Evolutionary conservation across 1,140 invertebrate genomes (phyloP).

Genomic region (Heliconius hermathena): DNA sequence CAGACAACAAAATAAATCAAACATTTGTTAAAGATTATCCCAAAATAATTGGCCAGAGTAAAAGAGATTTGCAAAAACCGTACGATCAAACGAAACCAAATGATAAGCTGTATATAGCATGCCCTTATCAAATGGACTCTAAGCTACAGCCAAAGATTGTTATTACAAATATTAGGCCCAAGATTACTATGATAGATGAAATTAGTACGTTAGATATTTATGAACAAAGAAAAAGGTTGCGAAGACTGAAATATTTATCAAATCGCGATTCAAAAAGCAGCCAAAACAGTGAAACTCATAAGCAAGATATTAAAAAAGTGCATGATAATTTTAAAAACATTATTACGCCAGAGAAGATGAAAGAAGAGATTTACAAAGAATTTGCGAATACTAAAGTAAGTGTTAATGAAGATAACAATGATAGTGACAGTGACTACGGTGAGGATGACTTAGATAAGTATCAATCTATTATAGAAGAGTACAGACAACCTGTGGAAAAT

Average conservation of each 20-base stretch:
- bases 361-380: constrained; percentile 69
- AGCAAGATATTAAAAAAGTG: constrained; percentile 54
- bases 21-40: constrained; percentile 51
- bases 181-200: constrained; percentile 59
- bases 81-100: constrained; percentile 54
- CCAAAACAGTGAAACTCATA: constrained; percentile 41
- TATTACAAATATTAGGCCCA: constrained; percentile 63
- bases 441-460: constrained; percentile 66
- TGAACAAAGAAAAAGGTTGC: constrained; percentile 65
- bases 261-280: constrained; percentile 54
- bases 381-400: constrained; percentile 56
- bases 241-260: constrained; percentile 62
- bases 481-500: constrained; percentile 28
- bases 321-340: constrained; percentile 54
- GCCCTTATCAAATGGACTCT: constrained; percentile 68
- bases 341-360: constrained; percentile 75
- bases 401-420: constrained; percentile 49
- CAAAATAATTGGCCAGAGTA: constrained; percentile 50
- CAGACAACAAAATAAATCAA: constrained; percentile 57
- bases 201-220: constrained; percentile 74
- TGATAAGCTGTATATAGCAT: constrained; percentile 65
- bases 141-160: constrained; percentile 70
- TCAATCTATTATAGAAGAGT: constrained; percentile 63
- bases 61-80: constrained; percentile 51
- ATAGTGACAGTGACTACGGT: constrained; percentile 71